A percentile compares a stretch with the other conserved stretches of the same genome.
Evolutionary conservation across 2,113 vertebrate species (phyloP).

Genomic region (Hyla sarda): DNA sequence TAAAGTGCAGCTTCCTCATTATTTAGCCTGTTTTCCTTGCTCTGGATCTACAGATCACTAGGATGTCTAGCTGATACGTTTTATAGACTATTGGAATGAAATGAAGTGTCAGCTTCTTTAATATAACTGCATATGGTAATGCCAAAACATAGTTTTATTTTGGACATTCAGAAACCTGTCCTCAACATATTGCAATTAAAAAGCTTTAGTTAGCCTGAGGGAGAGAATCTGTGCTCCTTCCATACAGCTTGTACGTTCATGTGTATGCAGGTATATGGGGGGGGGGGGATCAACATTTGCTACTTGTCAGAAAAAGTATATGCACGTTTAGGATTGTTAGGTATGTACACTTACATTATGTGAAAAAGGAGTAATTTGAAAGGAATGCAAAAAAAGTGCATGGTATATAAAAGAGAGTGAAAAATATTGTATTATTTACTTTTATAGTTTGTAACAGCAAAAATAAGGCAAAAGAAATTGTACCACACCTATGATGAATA

Average conservation of each 20-base stretch:
- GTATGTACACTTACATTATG: neutral
- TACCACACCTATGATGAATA: neutral
- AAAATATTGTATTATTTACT: neutral
- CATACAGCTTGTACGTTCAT: neutral
- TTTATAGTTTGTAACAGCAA: neutral
- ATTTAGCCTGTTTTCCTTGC: neutral
- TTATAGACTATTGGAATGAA: neutral
- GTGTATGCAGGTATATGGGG: conserved; percentile 16
- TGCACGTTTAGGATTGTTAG: neutral
- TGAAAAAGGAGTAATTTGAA: neutral
- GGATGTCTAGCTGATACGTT: neutral
- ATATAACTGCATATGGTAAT: conserved; percentile 6
- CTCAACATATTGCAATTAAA: conserved; percentile 31
- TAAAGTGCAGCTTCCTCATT: neutral
- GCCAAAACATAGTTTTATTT: conserved; percentile 1
- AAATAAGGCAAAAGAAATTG: neutral
- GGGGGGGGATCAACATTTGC: neutral
- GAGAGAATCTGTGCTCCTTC: neutral
- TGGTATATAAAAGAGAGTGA: neutral
- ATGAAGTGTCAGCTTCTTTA: conserved; percentile 1
- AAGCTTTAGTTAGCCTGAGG: conserved; percentile 20
- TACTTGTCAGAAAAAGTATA: conserved; percentile 15
- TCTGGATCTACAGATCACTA: neutral
- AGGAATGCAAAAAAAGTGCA: neutral
- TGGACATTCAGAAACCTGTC: conserved; percentile 29